Base-by-base conservation (phyloP, 1,140 invertebrate genomes). In the Scaptomyza graminum region DNA sequence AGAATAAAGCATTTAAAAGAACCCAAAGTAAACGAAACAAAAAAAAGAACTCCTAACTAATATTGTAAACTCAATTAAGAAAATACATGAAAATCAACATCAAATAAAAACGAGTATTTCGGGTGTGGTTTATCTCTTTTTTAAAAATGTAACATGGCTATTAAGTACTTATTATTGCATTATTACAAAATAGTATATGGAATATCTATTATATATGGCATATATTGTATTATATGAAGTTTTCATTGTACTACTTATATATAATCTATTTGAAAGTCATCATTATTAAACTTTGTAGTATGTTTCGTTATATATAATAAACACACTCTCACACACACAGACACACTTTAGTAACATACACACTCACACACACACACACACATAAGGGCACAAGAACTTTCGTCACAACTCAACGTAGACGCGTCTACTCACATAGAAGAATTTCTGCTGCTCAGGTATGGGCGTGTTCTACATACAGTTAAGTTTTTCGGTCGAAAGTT, bases 371-470 rank as follows among this genome's bases (percentile, higher is more conserved):
- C 16, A 50, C 39, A 46, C n/a, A 68, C 59, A n/a, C n/a, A n/a
- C n/a, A n/a, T n/a, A 63, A 31, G 16, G 77, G 37, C 37, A n/a
- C 39, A 25, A 54, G 22, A 22, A 60, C 43, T 43, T 41, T 2
- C 18, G 28, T 8, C 6, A 9, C 28, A 16, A 52, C 74, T 34
- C 31, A 62, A 49, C 71, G 61, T 72, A 74, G 78, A 61, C 64
- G 34, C 81, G 82, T 34, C 82, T 87, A 82, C 83, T 85, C 82
- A 88, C 79, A 78, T 85, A 85, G 82, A 82, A 61, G 82, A 85
- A 85, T 88, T 85, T 85, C 83, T 85, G 75, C 82, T 85, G 82
- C 82, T 85, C 82, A 85, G 82, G 82, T 85, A 85, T 88, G 87
- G 82, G 67, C 82, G 82, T 85, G 63, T 57, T 61, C 71, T 80